These are phyloP conservation scores for Clarias magur DNA, from an alignment of 2,113 vertebrate species.

Conservation along the genomic window DNA sequence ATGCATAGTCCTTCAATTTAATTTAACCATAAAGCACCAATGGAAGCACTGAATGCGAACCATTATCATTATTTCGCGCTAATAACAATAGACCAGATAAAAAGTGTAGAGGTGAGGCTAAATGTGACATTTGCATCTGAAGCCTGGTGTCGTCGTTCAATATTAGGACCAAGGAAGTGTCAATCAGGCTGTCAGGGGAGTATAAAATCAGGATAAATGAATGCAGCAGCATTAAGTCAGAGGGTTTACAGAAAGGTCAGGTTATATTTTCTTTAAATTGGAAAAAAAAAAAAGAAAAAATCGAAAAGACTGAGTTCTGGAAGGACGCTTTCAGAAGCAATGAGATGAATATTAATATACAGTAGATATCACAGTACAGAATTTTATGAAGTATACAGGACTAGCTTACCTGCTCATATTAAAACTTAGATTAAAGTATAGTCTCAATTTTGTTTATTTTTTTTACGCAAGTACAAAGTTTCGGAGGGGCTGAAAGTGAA, in stretches of 20 bases:
- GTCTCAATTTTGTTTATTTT: too few relatives aligned
- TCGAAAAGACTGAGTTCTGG: neutral
- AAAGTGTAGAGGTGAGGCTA: neutral
- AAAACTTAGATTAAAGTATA: neutral
- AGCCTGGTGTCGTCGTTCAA: neutral
- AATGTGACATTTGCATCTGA: slow-evolving; percentile 26
- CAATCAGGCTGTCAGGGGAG: neutral
- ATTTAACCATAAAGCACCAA: neutral
- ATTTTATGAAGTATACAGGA: neutral
- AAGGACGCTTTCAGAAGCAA: neutral
- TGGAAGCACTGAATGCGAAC: neutral
- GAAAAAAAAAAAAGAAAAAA: neutral
- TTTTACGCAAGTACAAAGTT: too few relatives aligned
- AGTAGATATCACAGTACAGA: neutral
- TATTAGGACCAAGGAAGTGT: slow-evolving; percentile 17
- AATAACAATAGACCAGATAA: slow-evolving; percentile 1
- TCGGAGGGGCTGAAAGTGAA: neutral
- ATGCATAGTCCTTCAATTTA: neutral
- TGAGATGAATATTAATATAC: slow-evolving; percentile 7
- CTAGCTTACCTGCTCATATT: neutral
- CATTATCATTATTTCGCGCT: neutral
- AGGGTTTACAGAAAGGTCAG: slow-evolving; percentile 16
- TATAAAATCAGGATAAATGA: slow-evolving; percentile 12
- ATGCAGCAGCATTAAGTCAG: neutral
- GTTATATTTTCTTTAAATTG: neutral